Evolutionary conservation across 2,888 invertebrate genomes (phyloP).

Genomic region (Icerya purchasi): DNA sequence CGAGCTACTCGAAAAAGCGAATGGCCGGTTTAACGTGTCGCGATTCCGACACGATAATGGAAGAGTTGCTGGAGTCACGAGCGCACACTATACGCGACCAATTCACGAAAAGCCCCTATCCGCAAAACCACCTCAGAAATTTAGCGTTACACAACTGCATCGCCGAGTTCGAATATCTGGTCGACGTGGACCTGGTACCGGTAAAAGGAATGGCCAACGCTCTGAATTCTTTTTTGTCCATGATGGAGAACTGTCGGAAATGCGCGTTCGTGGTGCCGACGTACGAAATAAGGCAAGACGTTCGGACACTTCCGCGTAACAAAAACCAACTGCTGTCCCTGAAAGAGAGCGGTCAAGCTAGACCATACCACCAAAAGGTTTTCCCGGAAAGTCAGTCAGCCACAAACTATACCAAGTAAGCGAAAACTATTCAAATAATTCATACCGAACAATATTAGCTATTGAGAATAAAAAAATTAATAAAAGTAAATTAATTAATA

Average conservation of each 20-base stretch:
- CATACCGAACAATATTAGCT: too few species aligned
- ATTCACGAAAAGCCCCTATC: conserved; percentile 35
- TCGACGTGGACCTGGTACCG: conserved; percentile 74
- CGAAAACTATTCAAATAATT: too few species aligned
- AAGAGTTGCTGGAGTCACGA: conserved; percentile 35
- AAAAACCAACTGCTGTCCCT: conserved; percentile 55
- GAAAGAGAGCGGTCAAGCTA: conserved; percentile 54
- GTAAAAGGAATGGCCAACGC: conserved; percentile 46
- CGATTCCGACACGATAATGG: conserved; percentile 37
- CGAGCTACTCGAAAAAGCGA: not conserved
- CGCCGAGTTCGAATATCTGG: conserved; percentile 55
- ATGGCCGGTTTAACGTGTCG: not conserved
- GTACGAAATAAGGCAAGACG: conserved; percentile 47
- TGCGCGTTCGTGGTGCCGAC: conserved; percentile 82
- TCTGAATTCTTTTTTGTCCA: conserved; percentile 41
- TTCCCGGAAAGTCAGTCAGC: conserved; percentile 83
- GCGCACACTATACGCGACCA: conserved; percentile 22
- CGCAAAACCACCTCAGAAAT: conserved; percentile 74
- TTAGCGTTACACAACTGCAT: conserved; percentile 68
- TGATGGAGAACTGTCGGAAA: conserved; percentile 26
- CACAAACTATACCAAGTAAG: conserved; percentile 67
- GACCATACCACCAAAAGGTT: conserved; percentile 77
- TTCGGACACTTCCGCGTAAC: conserved; percentile 48
- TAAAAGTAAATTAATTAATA: too few species aligned
- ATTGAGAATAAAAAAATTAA: too few species aligned